Conservation (phyloP, 2,113 vertebrate genomes). For the Cyphotilapia sp. region DNA sequence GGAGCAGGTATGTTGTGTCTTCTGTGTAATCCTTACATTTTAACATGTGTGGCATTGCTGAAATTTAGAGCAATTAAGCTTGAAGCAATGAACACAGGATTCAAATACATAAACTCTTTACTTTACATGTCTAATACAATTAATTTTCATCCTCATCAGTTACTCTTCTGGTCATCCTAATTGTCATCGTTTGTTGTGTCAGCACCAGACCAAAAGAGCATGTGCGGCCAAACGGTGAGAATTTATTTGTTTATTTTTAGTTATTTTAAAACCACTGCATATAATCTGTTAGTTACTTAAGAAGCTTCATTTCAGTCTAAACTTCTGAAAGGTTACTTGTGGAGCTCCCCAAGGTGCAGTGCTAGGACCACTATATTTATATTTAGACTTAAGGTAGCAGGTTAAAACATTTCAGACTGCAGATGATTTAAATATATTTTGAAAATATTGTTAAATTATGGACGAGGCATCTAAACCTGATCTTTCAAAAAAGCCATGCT, state of each 20-base stretch:
- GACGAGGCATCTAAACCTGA: background rate
- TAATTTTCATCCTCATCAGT: background rate
- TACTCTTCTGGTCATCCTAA: background rate
- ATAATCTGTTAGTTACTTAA: background rate
- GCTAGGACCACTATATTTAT: background rate
- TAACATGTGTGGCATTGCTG: background rate
- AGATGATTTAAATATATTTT: background rate
- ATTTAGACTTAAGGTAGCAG: background rate
- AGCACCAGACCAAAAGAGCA: background rate
- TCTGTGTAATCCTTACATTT: background rate
- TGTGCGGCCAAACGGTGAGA: background rate
- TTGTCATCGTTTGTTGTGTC: slow-evolving; percentile 1
- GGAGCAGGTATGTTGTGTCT: slow-evolving; percentile 39
- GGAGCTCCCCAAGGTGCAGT: background rate
- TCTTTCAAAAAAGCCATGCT: background rate
- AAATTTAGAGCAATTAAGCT: too few relatives aligned
- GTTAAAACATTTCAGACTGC: background rate
- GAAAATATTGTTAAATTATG: background rate
- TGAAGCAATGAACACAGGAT: too few relatives aligned
- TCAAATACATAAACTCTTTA: too few relatives aligned
- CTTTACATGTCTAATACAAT: too few relatives aligned
- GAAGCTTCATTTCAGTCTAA: background rate
- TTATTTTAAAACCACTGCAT: background rate
- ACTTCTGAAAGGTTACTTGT: fast-evolving
- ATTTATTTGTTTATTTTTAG: background rate